These are phyloP conservation scores for Crossaster papposus DNA, from an alignment of 53 echinoderm and acorn worm species.

Conservation along the genomic window DNA sequence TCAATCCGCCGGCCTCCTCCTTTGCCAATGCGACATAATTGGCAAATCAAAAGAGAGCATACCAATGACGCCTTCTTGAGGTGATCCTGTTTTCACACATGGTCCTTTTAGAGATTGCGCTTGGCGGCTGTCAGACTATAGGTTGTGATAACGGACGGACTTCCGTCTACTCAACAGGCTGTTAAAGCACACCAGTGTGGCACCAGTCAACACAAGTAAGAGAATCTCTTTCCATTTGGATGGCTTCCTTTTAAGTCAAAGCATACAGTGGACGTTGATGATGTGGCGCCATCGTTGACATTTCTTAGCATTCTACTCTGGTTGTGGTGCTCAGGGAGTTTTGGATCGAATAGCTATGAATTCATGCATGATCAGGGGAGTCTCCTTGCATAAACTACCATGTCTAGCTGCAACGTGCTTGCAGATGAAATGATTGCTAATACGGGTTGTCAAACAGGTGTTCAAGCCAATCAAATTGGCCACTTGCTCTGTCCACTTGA, in stretches of 20 bases:
- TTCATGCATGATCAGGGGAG: conserved; percentile 55
- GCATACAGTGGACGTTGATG: conserved; percentile 19
- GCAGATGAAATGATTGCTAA: conserved; percentile 32
- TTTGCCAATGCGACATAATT: conserved; percentile 28
- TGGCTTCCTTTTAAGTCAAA: not conserved
- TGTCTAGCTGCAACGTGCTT: conserved; percentile 22
- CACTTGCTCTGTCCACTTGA: conserved; percentile 25
- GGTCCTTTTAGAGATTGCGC: not conserved
- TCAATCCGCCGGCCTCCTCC: conserved; percentile 11
- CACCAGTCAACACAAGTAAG: conserved; percentile 16
- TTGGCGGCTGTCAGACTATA: not conserved
- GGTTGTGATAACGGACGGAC: conserved; percentile 42
- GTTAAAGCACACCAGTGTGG: conserved; percentile 36
- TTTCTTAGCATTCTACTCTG: conserved; percentile 2
- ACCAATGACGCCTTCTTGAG: conserved; percentile 32
- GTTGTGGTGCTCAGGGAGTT: conserved; percentile 34
- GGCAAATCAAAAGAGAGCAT: conserved; percentile 39
- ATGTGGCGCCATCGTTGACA: conserved; percentile 47
- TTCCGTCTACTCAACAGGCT: conserved; percentile 56
- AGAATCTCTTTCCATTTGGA: not conserved
- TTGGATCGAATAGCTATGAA: conserved; percentile 60
- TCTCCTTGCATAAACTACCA: conserved; percentile 7
- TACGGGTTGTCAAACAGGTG: conserved; percentile 42
- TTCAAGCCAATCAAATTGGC: conserved; percentile 30
- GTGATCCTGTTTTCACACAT: conserved; percentile 34